Conservation (phyloP, 2,797 vertebrate species). For the Okamejei kenojei region DNA sequence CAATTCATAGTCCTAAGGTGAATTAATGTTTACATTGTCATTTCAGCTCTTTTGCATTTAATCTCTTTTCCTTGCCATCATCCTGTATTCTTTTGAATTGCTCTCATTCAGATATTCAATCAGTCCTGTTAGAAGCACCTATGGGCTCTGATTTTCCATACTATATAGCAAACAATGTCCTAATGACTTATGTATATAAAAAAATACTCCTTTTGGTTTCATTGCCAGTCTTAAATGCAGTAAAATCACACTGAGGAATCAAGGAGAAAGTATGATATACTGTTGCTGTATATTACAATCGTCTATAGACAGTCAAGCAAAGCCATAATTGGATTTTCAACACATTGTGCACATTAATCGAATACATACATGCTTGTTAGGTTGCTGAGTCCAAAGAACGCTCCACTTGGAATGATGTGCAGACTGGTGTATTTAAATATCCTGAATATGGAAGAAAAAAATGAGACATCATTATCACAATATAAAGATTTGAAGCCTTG, state of each 20-base stretch:
- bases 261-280: not conserved
- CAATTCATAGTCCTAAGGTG: not conserved
- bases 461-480: not conserved
- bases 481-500: not conserved
- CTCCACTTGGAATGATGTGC: conserved; percentile 59
- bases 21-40: not conserved
- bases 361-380: conserved; percentile 68
- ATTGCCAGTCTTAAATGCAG: not conserved
- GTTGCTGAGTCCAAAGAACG: conserved; percentile 59
- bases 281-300: not conserved
- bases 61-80: not conserved
- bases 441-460: conserved; percentile 49
- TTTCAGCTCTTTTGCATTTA: not conserved
- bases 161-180: not conserved
- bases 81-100: not conserved
- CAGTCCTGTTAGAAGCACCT: not conserved
- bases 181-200: not conserved
- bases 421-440: conserved; percentile 66
- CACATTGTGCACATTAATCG: not conserved
- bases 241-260: not conserved
- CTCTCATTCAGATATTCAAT: not conserved
- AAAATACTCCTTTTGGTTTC: not conserved
- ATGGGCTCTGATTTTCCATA: not conserved
- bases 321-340: not conserved
- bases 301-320: not conserved